A percentile compares a stretch with the other conserved stretches of the same genome.
phyloP scores from a whole-genome alignment of 2,888 invertebrate genomes.

The Xylophagus ater region DNA sequence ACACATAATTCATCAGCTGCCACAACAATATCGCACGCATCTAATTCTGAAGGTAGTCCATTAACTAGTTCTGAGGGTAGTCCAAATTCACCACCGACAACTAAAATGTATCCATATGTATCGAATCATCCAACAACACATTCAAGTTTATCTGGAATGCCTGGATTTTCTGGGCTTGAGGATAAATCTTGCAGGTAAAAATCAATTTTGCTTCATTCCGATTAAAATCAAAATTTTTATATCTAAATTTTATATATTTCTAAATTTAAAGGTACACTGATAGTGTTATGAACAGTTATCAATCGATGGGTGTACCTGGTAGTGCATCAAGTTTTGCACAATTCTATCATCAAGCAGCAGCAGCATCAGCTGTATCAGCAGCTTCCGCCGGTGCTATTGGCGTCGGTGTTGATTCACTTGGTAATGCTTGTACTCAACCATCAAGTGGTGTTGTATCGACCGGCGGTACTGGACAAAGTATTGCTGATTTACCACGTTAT shows the following conservation, averaged over 20 bases:
- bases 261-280: conserved; percentile 40
- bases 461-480: conserved; percentile 62
- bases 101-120: conserved; percentile 88
- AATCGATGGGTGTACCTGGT: conserved; percentile 41
- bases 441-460: conserved; percentile 48
- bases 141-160: conserved; percentile 73
- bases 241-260: too few relatives aligned
- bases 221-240: too few relatives aligned
- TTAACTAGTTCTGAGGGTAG: conserved; percentile 51
- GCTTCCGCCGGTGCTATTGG: conserved; percentile 62
- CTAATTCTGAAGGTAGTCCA: conserved; percentile 49
- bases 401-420: conserved; percentile 66
- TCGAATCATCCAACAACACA: conserved; percentile 55
- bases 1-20: conserved; percentile 51
- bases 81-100: conserved; percentile 52
- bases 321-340: conserved; percentile 52
- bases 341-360: conserved; percentile 77
- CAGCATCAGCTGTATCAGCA: conserved; percentile 55
- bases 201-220: too few relatives aligned
- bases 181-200: conserved; percentile 41
- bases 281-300: conserved; percentile 41
- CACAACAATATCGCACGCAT: conserved; percentile 50
- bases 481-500: conserved; percentile 86
- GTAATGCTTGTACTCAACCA: conserved; percentile 67
- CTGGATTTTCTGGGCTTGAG: conserved; percentile 39